Conservation (phyloP, 2,113 vertebrate genomes). For the Erpornis zantholeuca region DNA sequence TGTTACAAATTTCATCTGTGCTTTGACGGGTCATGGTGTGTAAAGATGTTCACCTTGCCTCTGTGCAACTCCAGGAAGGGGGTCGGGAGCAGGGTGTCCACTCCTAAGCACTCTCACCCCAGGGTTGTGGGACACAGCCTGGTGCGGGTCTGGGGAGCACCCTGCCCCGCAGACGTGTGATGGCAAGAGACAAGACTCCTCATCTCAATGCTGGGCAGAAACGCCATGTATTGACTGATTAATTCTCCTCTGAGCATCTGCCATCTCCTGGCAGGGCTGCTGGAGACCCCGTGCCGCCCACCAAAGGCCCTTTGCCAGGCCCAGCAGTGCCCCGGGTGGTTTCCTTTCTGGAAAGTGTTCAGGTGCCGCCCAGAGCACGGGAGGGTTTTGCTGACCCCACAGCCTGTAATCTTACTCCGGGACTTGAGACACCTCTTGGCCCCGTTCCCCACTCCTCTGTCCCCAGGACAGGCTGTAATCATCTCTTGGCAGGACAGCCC, state of each 20-base stretch:
- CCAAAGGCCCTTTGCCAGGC: neutral
- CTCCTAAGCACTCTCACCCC: neutral
- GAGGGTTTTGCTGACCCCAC: neutral
- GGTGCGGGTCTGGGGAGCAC: neutral
- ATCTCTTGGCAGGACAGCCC: neutral
- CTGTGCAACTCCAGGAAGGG: neutral
- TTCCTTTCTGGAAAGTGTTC: neutral
- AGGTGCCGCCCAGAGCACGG: neutral
- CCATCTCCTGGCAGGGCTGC: neutral
- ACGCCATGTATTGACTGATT: accelerated
- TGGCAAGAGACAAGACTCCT: neutral
- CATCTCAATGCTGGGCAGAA: neutral
- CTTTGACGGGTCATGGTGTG: neutral
- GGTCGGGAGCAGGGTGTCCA: accelerated
- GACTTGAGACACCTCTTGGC: slow-evolving; percentile 3
- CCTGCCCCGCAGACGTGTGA: neutral
- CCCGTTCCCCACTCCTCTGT: accelerated
- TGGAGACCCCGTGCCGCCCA: neutral
- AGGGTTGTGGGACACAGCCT: neutral
- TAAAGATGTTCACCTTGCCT: neutral
- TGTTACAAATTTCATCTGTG: neutral
- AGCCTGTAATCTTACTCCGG: neutral
- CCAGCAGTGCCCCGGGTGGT: accelerated
- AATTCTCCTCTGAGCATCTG: neutral
- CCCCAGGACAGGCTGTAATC: neutral